phyloP scores from a whole-genome alignment of 2,113 vertebrate species.

The Callorhinus ursinus region DNA sequence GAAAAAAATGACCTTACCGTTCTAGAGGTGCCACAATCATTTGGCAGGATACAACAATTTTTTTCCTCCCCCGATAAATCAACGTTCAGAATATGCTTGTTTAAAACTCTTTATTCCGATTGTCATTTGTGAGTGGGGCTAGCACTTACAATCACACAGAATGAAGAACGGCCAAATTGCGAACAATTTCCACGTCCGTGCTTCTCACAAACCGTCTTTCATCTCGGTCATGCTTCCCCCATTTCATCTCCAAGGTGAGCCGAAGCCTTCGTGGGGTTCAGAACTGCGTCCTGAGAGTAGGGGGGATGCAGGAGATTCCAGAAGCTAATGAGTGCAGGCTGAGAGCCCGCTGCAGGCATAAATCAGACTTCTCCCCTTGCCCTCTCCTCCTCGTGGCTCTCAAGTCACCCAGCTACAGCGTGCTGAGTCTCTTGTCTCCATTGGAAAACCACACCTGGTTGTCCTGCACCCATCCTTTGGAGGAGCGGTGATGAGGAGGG shows the following conservation, averaged over 20 bases:
- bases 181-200: not conserved
- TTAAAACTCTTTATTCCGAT: not conserved
- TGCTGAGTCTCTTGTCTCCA: rapidly evolving
- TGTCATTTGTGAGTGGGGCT: not conserved
- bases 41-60: not conserved
- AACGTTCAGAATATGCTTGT: not conserved
- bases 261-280: rapidly evolving
- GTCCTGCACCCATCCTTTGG: rapidly evolving
- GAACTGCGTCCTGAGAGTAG: rapidly evolving
- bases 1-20: slow-evolving; percentile 51
- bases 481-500: rapidly evolving
- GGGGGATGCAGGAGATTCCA: not conserved
- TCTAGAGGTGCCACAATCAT: not conserved
- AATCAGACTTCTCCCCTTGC: not conserved
- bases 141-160: not conserved
- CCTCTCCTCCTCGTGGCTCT: not conserved
- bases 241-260: not conserved
- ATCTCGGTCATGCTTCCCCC: not conserved
- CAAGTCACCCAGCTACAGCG: not conserved
- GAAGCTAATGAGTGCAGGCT: not conserved
- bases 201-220: not conserved
- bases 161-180: not conserved
- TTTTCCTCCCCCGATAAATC: not conserved
- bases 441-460: not conserved
- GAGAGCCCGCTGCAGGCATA: not conserved